These are phyloP conservation scores for Peucedramus taeniatus DNA, from an alignment of 2,113 vertebrate species.

Conservation along the genomic window DNA sequence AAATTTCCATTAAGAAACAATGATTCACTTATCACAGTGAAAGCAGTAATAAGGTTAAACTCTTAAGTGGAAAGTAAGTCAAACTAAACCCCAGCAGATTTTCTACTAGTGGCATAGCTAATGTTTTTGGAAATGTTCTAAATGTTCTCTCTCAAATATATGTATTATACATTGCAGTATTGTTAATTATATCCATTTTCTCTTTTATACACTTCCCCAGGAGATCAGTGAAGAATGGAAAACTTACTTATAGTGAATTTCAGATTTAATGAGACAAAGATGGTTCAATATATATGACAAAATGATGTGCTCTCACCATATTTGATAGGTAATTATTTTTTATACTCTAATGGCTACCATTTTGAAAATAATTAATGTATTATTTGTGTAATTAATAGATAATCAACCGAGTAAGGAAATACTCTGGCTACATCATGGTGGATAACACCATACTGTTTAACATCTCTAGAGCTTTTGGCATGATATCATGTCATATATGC, in stretches of 20 bases:
- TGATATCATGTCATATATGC: not conserved
- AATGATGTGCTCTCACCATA: not conserved
- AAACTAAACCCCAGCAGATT: constrained; percentile 58
- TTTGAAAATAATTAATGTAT: constrained; percentile 51
- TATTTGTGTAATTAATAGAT: constrained; percentile 47
- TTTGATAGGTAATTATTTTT: constrained; percentile 50
- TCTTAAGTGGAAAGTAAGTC: constrained; percentile 50
- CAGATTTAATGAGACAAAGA: constrained; percentile 62
- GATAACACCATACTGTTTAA: not conserved
- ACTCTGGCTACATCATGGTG: not conserved
- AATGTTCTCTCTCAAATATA: constrained; percentile 52
- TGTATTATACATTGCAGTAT: constrained; percentile 41
- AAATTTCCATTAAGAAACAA: constrained; percentile 49
- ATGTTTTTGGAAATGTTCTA: constrained; percentile 59
- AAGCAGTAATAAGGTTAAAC: constrained; percentile 44
- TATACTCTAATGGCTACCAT: constrained; percentile 33
- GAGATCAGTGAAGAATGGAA: constrained; percentile 54
- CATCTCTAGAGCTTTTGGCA: not conserved
- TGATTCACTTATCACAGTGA: constrained; percentile 9
- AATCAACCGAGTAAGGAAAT: constrained; percentile 8
- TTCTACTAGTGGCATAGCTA: constrained; percentile 24
- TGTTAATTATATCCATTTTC: constrained; percentile 65
- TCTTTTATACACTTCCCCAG: constrained; percentile 45
- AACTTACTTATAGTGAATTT: constrained; percentile 53
- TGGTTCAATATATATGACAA: constrained; percentile 30